Evolutionary conservation across 2,113 vertebrate genomes (phyloP).

Genomic region (Pterocles burchelli): DNA sequence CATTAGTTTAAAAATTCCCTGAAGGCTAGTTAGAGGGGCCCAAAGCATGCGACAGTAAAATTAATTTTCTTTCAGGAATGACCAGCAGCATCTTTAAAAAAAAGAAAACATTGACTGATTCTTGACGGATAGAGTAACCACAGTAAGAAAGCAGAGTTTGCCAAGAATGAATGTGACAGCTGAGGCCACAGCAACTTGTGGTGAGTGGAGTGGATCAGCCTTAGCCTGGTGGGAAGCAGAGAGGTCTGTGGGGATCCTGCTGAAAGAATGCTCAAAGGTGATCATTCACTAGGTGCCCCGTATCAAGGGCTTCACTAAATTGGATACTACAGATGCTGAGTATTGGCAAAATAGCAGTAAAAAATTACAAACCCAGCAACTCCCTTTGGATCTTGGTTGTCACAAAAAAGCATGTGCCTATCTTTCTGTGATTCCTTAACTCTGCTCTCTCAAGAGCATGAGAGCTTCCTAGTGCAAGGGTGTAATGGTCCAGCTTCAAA

Average conservation of each 20-base stretch:
- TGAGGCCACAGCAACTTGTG: background rate
- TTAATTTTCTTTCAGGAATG: constrained; percentile 29
- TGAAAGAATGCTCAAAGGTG: background rate
- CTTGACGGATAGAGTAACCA: background rate
- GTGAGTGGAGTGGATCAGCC: background rate
- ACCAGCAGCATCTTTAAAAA: background rate
- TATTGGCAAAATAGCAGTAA: background rate
- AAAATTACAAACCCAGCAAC: background rate
- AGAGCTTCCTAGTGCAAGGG: background rate
- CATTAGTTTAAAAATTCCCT: constrained; percentile 60
- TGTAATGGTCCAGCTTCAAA: background rate
- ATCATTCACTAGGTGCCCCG: background rate
- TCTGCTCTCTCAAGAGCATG: fast-evolving
- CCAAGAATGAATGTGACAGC: background rate
- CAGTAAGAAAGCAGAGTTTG: background rate
- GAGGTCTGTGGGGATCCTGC: background rate
- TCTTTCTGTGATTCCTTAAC: background rate
- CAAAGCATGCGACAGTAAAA: background rate
- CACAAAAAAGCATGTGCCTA: background rate
- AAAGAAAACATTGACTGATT: background rate
- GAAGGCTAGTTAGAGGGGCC: constrained; percentile 10
- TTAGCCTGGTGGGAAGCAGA: background rate
- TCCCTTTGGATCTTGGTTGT: background rate
- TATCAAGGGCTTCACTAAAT: background rate
- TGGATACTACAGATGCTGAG: background rate